Evolutionary conservation across 2,113 vertebrate genomes (phyloP).

Genomic region (Nanger granti): DNA sequence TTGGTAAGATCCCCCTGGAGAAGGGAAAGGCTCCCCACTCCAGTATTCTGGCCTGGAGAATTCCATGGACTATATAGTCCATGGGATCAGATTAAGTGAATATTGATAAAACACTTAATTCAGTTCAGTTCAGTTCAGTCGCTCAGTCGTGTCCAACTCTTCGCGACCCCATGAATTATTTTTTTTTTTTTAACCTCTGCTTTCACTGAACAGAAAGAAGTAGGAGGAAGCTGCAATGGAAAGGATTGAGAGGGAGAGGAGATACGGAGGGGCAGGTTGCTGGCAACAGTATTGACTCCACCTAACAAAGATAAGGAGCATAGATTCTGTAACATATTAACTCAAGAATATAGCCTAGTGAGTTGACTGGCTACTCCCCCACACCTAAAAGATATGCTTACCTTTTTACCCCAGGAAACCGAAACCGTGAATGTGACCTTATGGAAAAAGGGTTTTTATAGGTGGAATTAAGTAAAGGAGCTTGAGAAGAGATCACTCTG

Average conservation of each 20-base stretch:
- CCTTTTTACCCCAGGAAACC: background rate
- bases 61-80: too few species aligned
- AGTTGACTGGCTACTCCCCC: background rate
- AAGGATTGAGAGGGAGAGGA: background rate
- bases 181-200: background rate
- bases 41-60: too few species aligned
- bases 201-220: background rate
- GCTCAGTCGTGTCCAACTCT: too few species aligned
- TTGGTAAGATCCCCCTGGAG: too few species aligned
- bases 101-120: too few species aligned
- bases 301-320: background rate
- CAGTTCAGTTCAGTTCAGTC: too few species aligned
- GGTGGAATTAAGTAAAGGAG: background rate
- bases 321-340: background rate
- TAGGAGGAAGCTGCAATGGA: background rate
- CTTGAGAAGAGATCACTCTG: background rate
- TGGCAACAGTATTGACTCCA: background rate
- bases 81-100: too few species aligned
- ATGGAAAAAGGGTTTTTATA: background rate
- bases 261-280: background rate
- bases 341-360: background rate
- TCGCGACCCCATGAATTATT: too few species aligned
- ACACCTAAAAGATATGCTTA: background rate
- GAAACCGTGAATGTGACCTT: background rate
- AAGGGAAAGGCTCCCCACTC: too few species aligned